phyloP scores from a whole-genome alignment of 2,888 invertebrate genomes.

The Parnassius mnemosyne region DNA sequence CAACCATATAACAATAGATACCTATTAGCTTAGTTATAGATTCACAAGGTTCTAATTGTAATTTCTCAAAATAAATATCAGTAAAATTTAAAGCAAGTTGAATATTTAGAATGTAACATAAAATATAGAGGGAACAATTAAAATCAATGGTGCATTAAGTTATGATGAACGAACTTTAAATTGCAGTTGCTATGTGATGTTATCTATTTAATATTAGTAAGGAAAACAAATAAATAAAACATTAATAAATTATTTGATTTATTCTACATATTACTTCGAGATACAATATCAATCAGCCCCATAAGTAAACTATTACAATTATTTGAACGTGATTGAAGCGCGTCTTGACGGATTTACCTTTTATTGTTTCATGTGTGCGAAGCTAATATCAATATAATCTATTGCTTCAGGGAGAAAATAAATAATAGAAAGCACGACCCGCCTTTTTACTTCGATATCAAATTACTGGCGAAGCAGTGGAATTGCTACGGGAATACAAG shows the following conservation, averaged over 20 bases:
- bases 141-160: too few species aligned
- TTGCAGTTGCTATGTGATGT: too few species aligned
- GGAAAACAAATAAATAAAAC: background rate
- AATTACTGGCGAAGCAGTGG: slow-evolving; percentile 65
- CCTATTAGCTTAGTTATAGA: too few species aligned
- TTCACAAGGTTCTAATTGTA: too few species aligned
- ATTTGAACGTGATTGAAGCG: slow-evolving; percentile 16
- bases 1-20: too few species aligned
- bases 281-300: slow-evolving; percentile 1
- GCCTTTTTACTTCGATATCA: slow-evolving; percentile 67
- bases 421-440: slow-evolving; percentile 61
- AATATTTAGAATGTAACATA: too few species aligned
- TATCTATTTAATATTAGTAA: too few species aligned
- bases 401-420: slow-evolving; percentile 56
- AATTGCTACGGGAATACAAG: slow-evolving; percentile 66
- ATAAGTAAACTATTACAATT: slow-evolving; percentile 6
- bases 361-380: slow-evolving; percentile 13
- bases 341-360: slow-evolving; percentile 16
- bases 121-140: too few species aligned
- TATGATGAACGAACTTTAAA: too few species aligned
- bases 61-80: too few species aligned
- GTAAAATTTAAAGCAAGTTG: too few species aligned
- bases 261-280: background rate
- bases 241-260: slow-evolving; percentile 13
- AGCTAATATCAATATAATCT: slow-evolving; percentile 17